Evolutionary conservation across 2,113 vertebrate species (phyloP).

Genomic region (Speoplatyrhinus poulsoni): DNA sequence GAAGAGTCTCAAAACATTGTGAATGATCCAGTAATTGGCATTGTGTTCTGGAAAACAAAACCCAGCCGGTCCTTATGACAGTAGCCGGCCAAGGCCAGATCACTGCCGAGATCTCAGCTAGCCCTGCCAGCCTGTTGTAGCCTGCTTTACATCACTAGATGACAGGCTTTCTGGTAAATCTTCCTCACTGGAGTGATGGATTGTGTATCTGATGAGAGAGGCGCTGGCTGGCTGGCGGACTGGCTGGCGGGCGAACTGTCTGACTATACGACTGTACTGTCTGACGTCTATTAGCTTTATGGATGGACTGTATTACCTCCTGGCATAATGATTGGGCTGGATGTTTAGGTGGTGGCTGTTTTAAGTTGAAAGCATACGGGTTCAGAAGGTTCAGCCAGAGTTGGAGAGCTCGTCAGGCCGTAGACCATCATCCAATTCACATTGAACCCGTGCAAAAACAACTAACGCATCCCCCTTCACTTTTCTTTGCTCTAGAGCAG

Average conservation of each 20-base stretch:
- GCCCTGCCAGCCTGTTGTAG: slow-evolving; percentile 40
- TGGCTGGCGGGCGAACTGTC: slow-evolving; percentile 31
- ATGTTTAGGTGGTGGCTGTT: slow-evolving; percentile 28
- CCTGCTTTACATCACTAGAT: slow-evolving; percentile 55
- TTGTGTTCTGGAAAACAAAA: slow-evolving; percentile 48
- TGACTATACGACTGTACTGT: too few species aligned
- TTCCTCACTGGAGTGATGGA: background rate
- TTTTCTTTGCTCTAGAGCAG: background rate
- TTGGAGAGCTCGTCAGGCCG: slow-evolving; percentile 34
- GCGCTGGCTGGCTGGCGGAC: background rate
- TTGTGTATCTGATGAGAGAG: too few species aligned
- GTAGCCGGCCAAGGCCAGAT: slow-evolving; percentile 52
- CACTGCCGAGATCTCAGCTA: slow-evolving; percentile 53
- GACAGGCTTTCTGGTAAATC: slow-evolving; percentile 4
- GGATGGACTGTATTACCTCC: background rate
- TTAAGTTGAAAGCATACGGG: slow-evolving; percentile 46
- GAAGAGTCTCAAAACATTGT: slow-evolving; percentile 23
- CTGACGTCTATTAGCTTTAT: slow-evolving; percentile 29
- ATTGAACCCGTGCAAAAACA: slow-evolving; percentile 1
- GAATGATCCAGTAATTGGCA: slow-evolving; percentile 31
- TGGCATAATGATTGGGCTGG: slow-evolving; percentile 21
- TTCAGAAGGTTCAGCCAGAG: slow-evolving; percentile 57
- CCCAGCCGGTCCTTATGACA: slow-evolving; percentile 51
- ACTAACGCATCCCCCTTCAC: background rate
- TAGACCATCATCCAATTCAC: slow-evolving; percentile 8